Conservation (phyloP, 2,113 vertebrate genomes). For the Neolamprologus variostigma region DNA sequence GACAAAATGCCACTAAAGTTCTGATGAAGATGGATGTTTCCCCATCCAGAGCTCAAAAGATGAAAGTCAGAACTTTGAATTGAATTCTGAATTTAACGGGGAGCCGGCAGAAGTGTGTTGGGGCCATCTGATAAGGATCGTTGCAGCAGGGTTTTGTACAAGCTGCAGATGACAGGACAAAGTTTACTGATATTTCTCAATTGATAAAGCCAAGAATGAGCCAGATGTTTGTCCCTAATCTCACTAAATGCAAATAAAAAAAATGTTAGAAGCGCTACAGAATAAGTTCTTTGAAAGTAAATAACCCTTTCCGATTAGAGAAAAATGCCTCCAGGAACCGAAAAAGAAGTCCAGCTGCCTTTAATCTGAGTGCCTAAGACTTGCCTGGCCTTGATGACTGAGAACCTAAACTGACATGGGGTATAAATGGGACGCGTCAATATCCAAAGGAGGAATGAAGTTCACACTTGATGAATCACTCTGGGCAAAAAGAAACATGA, state of each 20-base stretch:
- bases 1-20: not conserved
- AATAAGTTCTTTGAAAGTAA: not conserved
- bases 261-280: not conserved
- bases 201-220: not conserved
- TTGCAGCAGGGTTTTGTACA: not conserved
- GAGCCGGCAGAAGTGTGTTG: not conserved
- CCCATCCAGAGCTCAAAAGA: not conserved
- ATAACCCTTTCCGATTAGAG: not conserved
- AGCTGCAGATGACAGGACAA: not conserved
- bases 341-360: not conserved
- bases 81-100: not conserved
- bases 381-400: not conserved
- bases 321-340: fast-evolving
- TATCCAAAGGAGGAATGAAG: not conserved
- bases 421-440: not conserved
- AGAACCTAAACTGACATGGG: not conserved
- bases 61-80: not conserved
- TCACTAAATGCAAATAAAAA: not conserved
- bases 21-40: not conserved
- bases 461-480: not conserved
- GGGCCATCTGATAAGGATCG: not conserved
- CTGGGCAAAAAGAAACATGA: not conserved
- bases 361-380: not conserved
- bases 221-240: too few relatives aligned
- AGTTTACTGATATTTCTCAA: not conserved